Conservation (phyloP, 2,888 invertebrate species). For the Lissonota sp. region DNA sequence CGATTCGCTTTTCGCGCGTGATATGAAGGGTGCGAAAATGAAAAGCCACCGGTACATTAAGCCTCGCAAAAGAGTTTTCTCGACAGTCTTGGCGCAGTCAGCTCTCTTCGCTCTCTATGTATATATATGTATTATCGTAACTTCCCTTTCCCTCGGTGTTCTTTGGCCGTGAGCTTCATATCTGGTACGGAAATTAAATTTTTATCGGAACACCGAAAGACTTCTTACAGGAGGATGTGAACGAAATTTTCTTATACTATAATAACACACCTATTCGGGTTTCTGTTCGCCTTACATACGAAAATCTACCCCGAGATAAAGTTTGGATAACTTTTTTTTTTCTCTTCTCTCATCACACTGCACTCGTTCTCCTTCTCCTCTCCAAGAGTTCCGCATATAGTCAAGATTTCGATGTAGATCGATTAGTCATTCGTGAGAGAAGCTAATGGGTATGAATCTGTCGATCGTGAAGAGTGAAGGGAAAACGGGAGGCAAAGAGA, state of each 20-base stretch:
- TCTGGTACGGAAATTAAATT: conserved; percentile 67
- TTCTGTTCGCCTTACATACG: conserved; percentile 31
- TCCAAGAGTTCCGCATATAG: not conserved
- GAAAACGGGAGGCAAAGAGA: conserved; percentile 6
- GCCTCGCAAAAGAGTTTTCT: conserved; percentile 56
- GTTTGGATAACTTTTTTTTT: conserved; percentile 54
- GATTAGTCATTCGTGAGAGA: conserved; percentile 51
- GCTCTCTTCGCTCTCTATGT: conserved; percentile 16
- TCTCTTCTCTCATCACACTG: conserved; percentile 16
- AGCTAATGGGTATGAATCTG: conserved; percentile 12
- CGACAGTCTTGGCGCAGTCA: conserved; percentile 50
- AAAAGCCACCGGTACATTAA: conserved; percentile 64
- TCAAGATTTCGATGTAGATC: conserved; percentile 50
- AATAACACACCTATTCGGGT: conserved; percentile 35
- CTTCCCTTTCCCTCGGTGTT: conserved; percentile 47
- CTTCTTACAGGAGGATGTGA: conserved; percentile 58
- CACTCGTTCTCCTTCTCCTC: conserved; percentile 8
- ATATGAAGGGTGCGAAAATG: conserved; percentile 63
- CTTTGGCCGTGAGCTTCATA: conserved; percentile 52
- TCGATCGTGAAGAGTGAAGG: not conserved
- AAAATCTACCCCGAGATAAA: conserved; percentile 43
- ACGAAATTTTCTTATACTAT: conserved; percentile 55
- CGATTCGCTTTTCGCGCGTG: conserved; percentile 47
- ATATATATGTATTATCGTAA: conserved; percentile 25
- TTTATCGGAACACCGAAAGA: conserved; percentile 61